A percentile compares a stretch with the other conserved stretches of the same genome.
Evolutionary conservation across 2,113 vertebrate genomes (phyloP).

Genomic region (Sinocyclocheilus grahami): DNA sequence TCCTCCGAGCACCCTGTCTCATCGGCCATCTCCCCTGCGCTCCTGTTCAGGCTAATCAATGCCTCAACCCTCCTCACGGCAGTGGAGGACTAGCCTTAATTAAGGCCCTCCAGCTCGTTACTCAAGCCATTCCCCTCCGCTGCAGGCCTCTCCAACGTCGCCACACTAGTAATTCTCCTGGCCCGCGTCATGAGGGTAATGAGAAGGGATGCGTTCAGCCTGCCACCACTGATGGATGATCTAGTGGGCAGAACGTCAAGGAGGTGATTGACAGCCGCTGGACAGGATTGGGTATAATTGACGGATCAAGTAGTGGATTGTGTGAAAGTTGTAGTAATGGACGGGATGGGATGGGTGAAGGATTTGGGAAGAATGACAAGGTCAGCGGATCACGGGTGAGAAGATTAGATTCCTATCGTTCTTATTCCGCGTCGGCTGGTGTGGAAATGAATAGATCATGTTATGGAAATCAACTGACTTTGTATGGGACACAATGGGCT

Average conservation of each 20-base stretch:
- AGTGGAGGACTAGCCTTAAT: constrained; percentile 67
- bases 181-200: constrained; percentile 65
- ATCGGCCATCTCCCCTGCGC: constrained; percentile 55
- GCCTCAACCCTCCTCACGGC: constrained; percentile 40
- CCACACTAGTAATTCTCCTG: constrained; percentile 69
- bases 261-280: constrained; percentile 58
- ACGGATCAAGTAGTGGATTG: constrained; percentile 33
- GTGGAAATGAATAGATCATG: constrained; percentile 12
- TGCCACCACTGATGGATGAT: constrained; percentile 65
- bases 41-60: constrained; percentile 61
- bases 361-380: constrained; percentile 44
- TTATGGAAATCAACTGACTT: constrained; percentile 41
- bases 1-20: constrained; percentile 57
- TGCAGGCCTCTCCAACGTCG: constrained; percentile 65
- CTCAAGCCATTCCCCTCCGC: constrained; percentile 62
- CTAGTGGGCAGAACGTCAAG: constrained; percentile 62
- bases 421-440: not conserved
- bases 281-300: constrained; percentile 46
- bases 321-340: constrained; percentile 28
- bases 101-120: constrained; percentile 68
- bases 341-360: constrained; percentile 11
- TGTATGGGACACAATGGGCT: not conserved
- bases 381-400: constrained; percentile 23
- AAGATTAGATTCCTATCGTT: constrained; percentile 29
- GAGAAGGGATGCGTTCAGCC: constrained; percentile 50